Conservation (phyloP, 2,797 vertebrate genomes). For the Eidolon dupreanum region DNA sequence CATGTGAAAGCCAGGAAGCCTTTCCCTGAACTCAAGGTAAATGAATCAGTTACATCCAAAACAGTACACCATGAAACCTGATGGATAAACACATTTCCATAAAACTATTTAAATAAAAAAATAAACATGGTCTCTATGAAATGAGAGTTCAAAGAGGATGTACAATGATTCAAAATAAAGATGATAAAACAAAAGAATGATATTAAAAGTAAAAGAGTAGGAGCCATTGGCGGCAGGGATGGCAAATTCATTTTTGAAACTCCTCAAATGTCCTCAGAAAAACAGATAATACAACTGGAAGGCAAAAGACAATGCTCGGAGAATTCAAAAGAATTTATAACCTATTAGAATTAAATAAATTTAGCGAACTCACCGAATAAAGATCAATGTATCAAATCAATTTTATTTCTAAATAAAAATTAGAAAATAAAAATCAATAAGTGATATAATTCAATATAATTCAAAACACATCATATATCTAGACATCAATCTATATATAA, state of each 20-base stretch:
- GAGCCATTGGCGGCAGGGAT: background rate
- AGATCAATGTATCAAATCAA: background rate
- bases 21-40: background rate
- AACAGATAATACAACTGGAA: background rate
- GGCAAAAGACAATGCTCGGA: background rate
- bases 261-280: background rate
- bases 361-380: background rate
- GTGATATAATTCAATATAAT: background rate
- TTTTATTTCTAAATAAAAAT: constrained; percentile 9
- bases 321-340: background rate
- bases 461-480: background rate
- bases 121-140: background rate
- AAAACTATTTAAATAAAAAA: background rate
- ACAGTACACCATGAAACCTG: background rate
- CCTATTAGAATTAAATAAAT: background rate
- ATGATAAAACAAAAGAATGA: background rate
- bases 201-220: background rate
- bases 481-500: background rate
- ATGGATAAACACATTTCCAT: background rate
- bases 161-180: background rate
- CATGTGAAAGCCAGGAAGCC: background rate
- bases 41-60: background rate
- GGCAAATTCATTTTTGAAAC: background rate
- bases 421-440: background rate
- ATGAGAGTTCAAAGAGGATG: background rate